Percentiles rank a stretch among this genome's conserved stretches.
Conservation (phyloP, 2,797 vertebrate species). For the Vespertilio murinus region DNA sequence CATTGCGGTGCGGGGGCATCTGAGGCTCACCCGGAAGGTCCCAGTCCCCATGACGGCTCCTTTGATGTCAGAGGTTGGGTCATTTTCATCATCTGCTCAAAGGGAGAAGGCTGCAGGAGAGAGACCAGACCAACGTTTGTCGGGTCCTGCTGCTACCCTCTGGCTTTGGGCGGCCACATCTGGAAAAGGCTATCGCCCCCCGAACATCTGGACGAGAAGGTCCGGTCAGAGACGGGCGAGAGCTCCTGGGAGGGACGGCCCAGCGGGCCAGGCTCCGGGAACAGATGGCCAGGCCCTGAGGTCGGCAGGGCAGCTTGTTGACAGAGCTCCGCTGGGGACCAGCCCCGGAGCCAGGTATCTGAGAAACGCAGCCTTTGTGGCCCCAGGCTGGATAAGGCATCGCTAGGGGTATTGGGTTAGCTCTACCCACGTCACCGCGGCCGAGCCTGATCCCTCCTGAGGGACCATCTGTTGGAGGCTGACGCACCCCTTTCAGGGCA, state of each 20-base stretch:
- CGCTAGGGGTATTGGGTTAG: slow-evolving; percentile 66
- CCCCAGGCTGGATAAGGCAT: slow-evolving; percentile 7
- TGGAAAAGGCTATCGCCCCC: slow-evolving; percentile 22
- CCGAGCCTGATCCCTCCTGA: slow-evolving; percentile 63
- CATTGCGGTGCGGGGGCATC: neutral
- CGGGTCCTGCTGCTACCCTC: neutral
- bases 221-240: slow-evolving; percentile 16
- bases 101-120: slow-evolving; percentile 6
- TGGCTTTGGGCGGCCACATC: slow-evolving; percentile 13
- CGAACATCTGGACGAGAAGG: slow-evolving; percentile 54
- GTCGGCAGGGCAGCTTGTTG: slow-evolving; percentile 50
- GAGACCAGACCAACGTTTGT: neutral
- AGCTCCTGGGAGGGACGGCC: neutral
- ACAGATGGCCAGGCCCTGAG: slow-evolving; percentile 21
- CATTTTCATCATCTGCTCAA: slow-evolving; percentile 29
- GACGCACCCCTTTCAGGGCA: slow-evolving; percentile 31
- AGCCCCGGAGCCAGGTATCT: slow-evolving; percentile 40
- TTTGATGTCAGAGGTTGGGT: neutral
- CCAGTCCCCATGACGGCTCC: neutral
- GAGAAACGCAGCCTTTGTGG: slow-evolving; percentile 61
- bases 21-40: neutral
- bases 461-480: slow-evolving; percentile 64
- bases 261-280: slow-evolving; percentile 3
- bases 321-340: slow-evolving; percentile 59
- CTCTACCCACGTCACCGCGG: slow-evolving; percentile 48